Conservation (phyloP, 2,888 invertebrate species). For the Drosophila eohydei region DNA sequence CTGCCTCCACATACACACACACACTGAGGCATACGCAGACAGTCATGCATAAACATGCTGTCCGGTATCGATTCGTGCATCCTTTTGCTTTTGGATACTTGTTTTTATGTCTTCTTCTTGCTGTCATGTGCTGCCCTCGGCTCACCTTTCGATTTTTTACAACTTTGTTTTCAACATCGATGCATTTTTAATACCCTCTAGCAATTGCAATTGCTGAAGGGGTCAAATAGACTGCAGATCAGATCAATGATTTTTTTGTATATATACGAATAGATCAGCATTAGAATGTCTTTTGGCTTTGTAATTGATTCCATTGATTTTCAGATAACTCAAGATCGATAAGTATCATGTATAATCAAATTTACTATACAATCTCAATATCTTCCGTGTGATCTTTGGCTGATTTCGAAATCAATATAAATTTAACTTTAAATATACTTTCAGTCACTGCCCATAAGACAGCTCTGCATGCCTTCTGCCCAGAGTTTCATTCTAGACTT, state of each 20-base stretch:
- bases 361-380: background rate
- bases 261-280: background rate
- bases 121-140: constrained; percentile 53
- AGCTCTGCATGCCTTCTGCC: background rate
- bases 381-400: background rate
- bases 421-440: background rate
- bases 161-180: constrained; percentile 73
- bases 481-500: background rate
- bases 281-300: too few species aligned
- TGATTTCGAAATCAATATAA: background rate
- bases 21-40: background rate
- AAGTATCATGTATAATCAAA: background rate
- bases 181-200: constrained; percentile 58
- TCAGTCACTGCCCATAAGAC: too few species aligned
- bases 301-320: accelerated
- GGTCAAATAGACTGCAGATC: background rate
- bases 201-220: background rate
- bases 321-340: background rate
- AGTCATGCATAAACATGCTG: constrained; percentile 10
- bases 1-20: constrained; percentile 51
- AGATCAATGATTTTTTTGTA: background rate
- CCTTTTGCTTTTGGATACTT: constrained; percentile 75
- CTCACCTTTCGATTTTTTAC: constrained; percentile 70
- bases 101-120: constrained; percentile 71
- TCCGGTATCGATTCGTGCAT: constrained; percentile 54